Evolutionary conservation across 2,888 invertebrate species (phyloP).

Genomic region (Bedellia somnulentella): DNA sequence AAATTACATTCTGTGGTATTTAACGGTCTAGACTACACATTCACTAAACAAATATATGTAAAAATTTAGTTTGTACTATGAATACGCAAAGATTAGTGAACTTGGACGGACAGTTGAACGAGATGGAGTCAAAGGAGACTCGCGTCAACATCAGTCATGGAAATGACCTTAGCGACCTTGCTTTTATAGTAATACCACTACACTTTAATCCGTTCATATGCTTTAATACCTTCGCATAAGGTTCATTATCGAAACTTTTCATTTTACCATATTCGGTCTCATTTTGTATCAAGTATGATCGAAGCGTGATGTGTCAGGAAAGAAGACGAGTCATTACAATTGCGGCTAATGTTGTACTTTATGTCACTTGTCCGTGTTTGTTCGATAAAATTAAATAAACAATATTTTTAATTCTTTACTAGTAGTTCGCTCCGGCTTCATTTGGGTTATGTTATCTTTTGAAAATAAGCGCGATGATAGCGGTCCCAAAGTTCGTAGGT

Average conservation of each 20-base stretch:
- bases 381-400: too few relatives aligned
- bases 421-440: too few relatives aligned
- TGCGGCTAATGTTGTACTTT: slow-evolving; percentile 3
- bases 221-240: background rate
- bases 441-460: too few relatives aligned
- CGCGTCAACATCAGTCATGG: slow-evolving; percentile 48
- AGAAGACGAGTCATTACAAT: slow-evolving; percentile 4
- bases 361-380: slow-evolving; percentile 1
- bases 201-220: slow-evolving; percentile 12
- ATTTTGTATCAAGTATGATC: background rate
- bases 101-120: slow-evolving; percentile 35
- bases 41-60: too few relatives aligned
- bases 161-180: slow-evolving; percentile 29
- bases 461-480: too few relatives aligned
- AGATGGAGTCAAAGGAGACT: slow-evolving; percentile 49
- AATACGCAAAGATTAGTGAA: slow-evolving; percentile 16
- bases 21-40: too few relatives aligned
- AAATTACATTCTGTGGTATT: too few relatives aligned
- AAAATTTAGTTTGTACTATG: slow-evolving; percentile 29
- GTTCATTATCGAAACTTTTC: too few relatives aligned
- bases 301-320: slow-evolving; percentile 4
- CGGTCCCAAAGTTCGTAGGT: too few relatives aligned
- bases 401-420: too few relatives aligned
- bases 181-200: too few relatives aligned
- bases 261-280: too few relatives aligned